Base-by-base conservation (phyloP, 2,113 vertebrate genomes). In the Xiphophorus hellerii region DNA sequence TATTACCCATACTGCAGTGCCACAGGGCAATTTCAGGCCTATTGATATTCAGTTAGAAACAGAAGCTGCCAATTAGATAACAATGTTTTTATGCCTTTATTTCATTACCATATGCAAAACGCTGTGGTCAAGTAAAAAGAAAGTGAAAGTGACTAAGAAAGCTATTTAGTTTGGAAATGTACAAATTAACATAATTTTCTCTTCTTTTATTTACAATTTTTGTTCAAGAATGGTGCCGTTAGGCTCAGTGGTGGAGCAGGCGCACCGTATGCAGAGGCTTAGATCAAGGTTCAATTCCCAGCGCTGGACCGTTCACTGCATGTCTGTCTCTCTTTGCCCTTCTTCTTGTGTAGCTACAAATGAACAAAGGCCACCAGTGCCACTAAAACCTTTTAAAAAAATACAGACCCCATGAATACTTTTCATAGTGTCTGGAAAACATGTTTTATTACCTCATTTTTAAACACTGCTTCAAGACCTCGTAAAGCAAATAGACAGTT, bases 11-110 rank as follows among this genome's bases (percentile, higher is more conserved):
- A 74, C 27, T 31, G 54, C 48, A 65, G 58, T 76, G 62, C 48
- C 30, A 75, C 54, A 39, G 27, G 73, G 75, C 67, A 71, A 74
- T 78, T 69, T 74, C 62, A 66, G 77, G 66, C 51, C 58, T 71
- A 39, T 71, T 71, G 33, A 71, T 72, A 72, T 72, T 62, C n/a
- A 72, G 70, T 42, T 30, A 42, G 70, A 62, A 72, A 71, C 13
- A 63, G 25, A 71, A 22, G 29, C 51, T 31, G 22, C 28, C 10
- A 42, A 33, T 71, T 30, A 69, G 25, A 73, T 72, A 62, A 54
- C 6, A 27, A 54, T 69, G 44, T 27, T 63, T 73, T 62, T 64
- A 39, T 69, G 66, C 60, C 31, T 62, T n/a, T n/a, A 22, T 64
- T 64, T 48, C 13, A 73, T 76, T 60, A 39, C 39, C 22, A 20